Percentiles rank a stretch among this genome's conserved stretches.
phyloP scores from a whole-genome alignment of 2,888 invertebrate genomes.

The Odontocolon sp. region DNA sequence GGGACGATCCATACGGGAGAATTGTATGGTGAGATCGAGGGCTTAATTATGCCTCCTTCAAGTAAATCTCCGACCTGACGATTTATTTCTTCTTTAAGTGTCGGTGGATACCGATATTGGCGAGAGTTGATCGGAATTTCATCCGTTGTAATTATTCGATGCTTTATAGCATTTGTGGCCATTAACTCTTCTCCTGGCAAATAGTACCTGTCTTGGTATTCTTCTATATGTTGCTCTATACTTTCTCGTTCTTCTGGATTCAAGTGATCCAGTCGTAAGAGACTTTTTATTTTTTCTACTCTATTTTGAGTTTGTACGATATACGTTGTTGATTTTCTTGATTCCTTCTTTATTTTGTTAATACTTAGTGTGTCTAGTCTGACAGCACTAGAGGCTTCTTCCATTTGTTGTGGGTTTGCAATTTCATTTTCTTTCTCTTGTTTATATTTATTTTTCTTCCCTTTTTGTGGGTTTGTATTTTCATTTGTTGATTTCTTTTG shows the following conservation, averaged over 20 bases:
- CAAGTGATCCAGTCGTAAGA: conserved; percentile 35
- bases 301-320: conserved; percentile 3
- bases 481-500: too few species aligned
- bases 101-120: conserved; percentile 55
- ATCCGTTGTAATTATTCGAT: conserved; percentile 49
- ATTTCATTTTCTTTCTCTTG: too few species aligned
- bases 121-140: conserved; percentile 46
- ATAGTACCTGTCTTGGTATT: conserved; percentile 36
- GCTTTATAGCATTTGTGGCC: conserved; percentile 24
- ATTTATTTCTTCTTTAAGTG: conserved; percentile 51
- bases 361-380: neutral
- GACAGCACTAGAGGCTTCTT: too few species aligned
- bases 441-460: too few species aligned
- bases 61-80: conserved; percentile 46
- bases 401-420: too few species aligned
- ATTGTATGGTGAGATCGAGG: conserved; percentile 47
- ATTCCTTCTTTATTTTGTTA: neutral
- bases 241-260: conserved; percentile 54
- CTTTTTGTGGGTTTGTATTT: too few species aligned
- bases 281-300: neutral
- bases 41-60: conserved; percentile 43
- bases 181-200: conserved; percentile 46
- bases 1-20: conserved; percentile 61
- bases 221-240: conserved; percentile 42
- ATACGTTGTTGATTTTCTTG: neutral